A percentile compares a stretch with the other conserved stretches of the same genome.
Conservation (phyloP, 2,888 invertebrate species). For the Cephonodes hylas region DNA sequence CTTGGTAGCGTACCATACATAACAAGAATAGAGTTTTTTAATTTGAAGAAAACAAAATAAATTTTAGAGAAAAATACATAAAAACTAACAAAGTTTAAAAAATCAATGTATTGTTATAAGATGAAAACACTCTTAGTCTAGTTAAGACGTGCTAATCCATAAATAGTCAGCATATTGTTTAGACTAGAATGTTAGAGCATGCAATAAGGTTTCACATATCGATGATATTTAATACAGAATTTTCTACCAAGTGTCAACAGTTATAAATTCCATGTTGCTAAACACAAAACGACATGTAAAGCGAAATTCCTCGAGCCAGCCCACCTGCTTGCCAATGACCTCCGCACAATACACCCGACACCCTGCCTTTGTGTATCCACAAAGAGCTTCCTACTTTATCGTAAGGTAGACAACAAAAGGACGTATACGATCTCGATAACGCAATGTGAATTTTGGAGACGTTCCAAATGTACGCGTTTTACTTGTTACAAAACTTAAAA, state of each 20-base stretch:
- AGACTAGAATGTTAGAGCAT: neutral
- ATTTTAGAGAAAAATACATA: no score
- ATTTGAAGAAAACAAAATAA: no score
- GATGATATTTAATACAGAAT: neutral
- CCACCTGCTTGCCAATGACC: neutral
- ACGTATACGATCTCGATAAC: conserved; percentile 41
- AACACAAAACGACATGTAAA: neutral
- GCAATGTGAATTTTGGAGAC: conserved; percentile 61
- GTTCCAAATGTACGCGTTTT: conserved; percentile 68
- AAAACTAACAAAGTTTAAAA: no score
- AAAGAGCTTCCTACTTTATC: conserved; percentile 14
- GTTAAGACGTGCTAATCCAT: neutral
- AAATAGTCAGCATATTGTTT: neutral
- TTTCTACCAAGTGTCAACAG: neutral
- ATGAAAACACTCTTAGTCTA: no score
- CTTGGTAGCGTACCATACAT: no score
- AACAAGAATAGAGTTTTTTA: no score
- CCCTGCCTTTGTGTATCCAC: neutral
- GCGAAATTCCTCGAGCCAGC: neutral
- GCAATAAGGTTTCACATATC: neutral
- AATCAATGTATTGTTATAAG: no score
- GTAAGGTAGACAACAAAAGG: conserved; percentile 41
- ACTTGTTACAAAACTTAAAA: conserved; percentile 63
- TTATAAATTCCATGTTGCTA: neutral
- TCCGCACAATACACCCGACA: neutral